A percentile compares a stretch with the other conserved stretches of the same genome.
Evolutionary conservation across 92 coral and sea anemone genomes (phyloP).

Genomic region (Virgularia gustaviana): DNA sequence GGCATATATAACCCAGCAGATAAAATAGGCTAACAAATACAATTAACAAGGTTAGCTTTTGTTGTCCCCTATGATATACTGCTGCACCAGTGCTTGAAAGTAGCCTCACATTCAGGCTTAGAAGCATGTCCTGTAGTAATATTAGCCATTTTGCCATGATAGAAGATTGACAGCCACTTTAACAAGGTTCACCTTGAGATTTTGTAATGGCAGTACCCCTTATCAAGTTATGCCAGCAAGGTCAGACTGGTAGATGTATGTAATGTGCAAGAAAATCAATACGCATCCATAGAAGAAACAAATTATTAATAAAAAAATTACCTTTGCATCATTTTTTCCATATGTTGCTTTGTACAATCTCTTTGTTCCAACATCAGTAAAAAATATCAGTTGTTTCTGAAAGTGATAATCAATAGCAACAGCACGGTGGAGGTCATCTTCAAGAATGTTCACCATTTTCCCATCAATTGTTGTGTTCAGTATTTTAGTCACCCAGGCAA

Average conservation of each 20-base stretch:
- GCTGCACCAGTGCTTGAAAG: background rate
- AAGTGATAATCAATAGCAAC: slow-evolving; percentile 80
- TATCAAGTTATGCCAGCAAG: background rate
- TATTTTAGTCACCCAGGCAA: slow-evolving; percentile 48
- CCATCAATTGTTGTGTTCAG: slow-evolving; percentile 50
- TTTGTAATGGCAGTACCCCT: background rate
- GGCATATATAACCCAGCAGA: slow-evolving; percentile 75
- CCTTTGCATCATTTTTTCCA: slow-evolving; percentile 33
- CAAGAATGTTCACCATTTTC: slow-evolving; percentile 34
- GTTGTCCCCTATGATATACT: background rate
- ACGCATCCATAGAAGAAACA: too few species aligned
- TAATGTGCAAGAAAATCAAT: too few species aligned
- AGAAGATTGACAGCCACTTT: too few species aligned
- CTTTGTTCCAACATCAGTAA: slow-evolving; percentile 77
- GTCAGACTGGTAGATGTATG: background rate
- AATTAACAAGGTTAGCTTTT: too few species aligned
- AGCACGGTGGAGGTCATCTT: slow-evolving; percentile 61
- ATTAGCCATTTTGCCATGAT: background rate
- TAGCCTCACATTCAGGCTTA: background rate
- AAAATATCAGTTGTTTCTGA: slow-evolving; percentile 58
- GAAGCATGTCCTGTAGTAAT: background rate
- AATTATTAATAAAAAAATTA: background rate
- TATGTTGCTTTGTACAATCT: slow-evolving; percentile 57
- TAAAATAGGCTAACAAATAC: slow-evolving; percentile 54
- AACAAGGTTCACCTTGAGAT: background rate